Conservation (phyloP, 2,113 vertebrate species). For the Bos taurus region DNA sequence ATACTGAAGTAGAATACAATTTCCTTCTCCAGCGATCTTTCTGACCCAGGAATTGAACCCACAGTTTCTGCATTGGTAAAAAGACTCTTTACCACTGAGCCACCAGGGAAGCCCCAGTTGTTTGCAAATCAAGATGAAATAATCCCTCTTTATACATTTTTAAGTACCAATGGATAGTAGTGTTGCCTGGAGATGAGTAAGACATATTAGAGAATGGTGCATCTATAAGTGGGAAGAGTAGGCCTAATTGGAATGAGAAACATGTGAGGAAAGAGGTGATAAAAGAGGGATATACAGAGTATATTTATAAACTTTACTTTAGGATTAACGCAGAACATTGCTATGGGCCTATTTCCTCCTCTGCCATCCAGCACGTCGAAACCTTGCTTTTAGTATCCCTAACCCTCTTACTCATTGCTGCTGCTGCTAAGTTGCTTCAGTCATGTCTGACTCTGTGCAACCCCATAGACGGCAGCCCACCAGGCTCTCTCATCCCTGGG, state of each 20-base stretch:
- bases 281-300: background rate
- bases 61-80: background rate
- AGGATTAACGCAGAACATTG: background rate
- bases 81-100: background rate
- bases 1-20: background rate
- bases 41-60: background rate
- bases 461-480: too few relatives aligned
- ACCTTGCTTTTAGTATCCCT: background rate
- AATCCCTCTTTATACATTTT: background rate
- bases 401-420: background rate
- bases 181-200: background rate
- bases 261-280: background rate
- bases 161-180: background rate
- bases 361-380: background rate
- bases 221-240: background rate
- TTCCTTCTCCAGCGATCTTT: background rate
- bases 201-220: background rate
- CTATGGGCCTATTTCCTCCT: background rate
- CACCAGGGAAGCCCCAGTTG: background rate
- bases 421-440: too few relatives aligned
- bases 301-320: background rate
- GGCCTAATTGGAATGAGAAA: background rate
- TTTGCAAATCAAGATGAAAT: background rate
- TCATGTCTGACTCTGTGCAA: too few relatives aligned
- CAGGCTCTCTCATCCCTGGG: too few relatives aligned